phyloP scores from a whole-genome alignment of 2,113 vertebrate genomes.

The Galeopterus variegatus region DNA sequence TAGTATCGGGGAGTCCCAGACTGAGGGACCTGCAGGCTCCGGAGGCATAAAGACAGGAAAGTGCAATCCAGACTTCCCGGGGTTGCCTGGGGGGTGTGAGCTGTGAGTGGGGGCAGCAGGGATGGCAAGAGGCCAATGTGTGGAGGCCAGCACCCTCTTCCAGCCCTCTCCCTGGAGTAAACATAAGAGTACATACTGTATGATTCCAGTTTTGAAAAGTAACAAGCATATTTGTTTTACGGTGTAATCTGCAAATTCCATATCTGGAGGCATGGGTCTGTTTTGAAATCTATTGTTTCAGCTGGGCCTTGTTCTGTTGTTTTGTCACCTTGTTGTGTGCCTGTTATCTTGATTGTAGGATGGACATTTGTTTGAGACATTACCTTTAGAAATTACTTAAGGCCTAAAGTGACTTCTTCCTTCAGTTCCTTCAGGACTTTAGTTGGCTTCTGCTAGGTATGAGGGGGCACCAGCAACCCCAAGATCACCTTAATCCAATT shows the following conservation, averaged over 20 bases:
- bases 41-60: background rate
- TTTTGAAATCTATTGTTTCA: background rate
- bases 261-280: background rate
- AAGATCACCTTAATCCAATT: background rate
- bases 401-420: background rate
- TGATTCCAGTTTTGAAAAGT: background rate
- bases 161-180: background rate
- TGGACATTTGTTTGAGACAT: background rate
- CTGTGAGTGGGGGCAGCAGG: background rate
- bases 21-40: background rate
- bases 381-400: background rate
- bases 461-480: too few species aligned
- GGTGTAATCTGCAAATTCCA: background rate
- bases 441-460: background rate
- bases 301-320: background rate
- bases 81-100: background rate
- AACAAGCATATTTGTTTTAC: background rate
- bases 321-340: background rate
- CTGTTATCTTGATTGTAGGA: background rate
- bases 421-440: background rate
- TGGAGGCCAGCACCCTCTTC: background rate
- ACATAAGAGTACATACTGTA: too few species aligned
- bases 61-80: background rate
- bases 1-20: background rate
- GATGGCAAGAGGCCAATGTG: background rate